These are phyloP conservation scores for Ephialtes manifestator DNA, from an alignment of 2,888 invertebrate species.

Conservation along the genomic window DNA sequence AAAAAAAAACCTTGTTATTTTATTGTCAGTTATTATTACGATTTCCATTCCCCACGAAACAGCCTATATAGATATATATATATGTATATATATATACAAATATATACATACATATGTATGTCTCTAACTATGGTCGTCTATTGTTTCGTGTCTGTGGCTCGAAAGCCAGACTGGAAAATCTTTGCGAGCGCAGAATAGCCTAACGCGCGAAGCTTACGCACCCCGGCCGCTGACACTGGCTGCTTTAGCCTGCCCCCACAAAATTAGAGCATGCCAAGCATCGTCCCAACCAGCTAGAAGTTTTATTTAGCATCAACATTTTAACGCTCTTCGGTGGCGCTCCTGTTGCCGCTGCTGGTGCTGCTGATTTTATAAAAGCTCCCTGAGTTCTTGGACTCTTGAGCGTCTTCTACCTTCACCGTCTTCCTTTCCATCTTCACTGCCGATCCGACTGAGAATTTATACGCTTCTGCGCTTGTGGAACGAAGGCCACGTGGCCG, in stretches of 20 bases:
- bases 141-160: constrained; percentile 40
- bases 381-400: not conserved
- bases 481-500: constrained; percentile 9
- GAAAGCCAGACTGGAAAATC: constrained; percentile 49
- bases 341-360: constrained; percentile 32
- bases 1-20: constrained; percentile 3
- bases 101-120: not conserved
- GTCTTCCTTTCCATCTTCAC: constrained; percentile 13
- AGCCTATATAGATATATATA: no score
- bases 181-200: constrained; percentile 35
- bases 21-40: constrained; percentile 5
- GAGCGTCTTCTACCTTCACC: not conserved
- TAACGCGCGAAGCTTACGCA: constrained; percentile 61
- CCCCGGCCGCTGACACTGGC: constrained; percentile 66
- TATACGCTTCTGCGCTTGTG: not conserved
- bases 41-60: not conserved
- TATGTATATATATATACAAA: no score
- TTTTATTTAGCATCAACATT: constrained; percentile 85
- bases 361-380: constrained; percentile 13
- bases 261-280: constrained; percentile 85
- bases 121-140: not conserved
- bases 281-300: constrained; percentile 83
- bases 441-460: constrained; percentile 5
- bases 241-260: constrained; percentile 74
- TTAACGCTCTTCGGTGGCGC: constrained; percentile 65